Conservation (phyloP, 2,797 vertebrate species). For the Scleropages formosus region DNA sequence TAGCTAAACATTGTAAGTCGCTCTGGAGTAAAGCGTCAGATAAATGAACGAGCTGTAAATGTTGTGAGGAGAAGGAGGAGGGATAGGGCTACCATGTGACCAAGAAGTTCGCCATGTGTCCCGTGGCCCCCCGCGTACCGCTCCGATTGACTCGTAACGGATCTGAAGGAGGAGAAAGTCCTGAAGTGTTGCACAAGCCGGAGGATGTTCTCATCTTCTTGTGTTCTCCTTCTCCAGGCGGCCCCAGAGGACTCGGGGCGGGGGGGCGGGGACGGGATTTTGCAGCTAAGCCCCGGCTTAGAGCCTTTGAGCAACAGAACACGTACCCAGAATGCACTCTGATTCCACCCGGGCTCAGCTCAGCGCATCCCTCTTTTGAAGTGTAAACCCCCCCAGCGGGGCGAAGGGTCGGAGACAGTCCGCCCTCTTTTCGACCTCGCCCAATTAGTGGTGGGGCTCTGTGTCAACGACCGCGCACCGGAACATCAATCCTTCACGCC, state of each 20-base stretch:
- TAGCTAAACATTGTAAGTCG: no score
- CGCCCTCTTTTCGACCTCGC: constrained; percentile 61
- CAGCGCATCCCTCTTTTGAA: constrained; percentile 63
- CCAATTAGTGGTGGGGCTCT: constrained; percentile 27
- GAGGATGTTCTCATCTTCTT: constrained; percentile 44
- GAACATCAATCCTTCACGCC: not conserved
- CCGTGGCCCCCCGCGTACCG: no score
- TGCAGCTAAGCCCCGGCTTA: constrained; percentile 67
- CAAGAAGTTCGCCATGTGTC: no score
- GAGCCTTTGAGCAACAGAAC: constrained; percentile 57
- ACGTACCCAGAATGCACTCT: constrained; percentile 49
- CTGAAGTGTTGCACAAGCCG: constrained; percentile 13
- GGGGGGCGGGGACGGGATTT: constrained; percentile 45
- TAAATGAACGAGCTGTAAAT: no score
- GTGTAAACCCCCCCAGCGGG: constrained; percentile 58
- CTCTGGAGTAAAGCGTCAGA: no score
- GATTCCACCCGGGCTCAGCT: constrained; percentile 46
- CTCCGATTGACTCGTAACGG: constrained; percentile 7
- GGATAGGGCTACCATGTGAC: no score
- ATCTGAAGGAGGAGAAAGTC: not conserved
- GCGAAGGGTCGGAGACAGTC: constrained; percentile 45
- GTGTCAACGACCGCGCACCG: not conserved
- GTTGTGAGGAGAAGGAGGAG: no score
- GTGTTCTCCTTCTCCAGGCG: constrained; percentile 36
- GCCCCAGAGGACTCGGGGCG: constrained; percentile 28